Evolutionary conservation across 2,888 invertebrate genomes (phyloP), one percentile per base, ranked within the genome.

Genomic region (Phyto melanocephala): DNA sequence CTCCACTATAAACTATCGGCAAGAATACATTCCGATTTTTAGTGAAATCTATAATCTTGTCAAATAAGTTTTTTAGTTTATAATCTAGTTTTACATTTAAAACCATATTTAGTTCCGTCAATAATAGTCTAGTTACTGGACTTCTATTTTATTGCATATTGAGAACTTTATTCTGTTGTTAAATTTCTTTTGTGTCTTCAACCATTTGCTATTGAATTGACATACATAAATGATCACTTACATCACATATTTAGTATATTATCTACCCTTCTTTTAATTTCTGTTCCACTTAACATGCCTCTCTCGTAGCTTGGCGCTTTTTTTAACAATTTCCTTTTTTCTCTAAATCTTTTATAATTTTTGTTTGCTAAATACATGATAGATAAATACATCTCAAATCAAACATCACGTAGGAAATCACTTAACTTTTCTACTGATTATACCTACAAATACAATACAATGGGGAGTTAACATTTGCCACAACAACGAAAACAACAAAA

Each of bases 371-470:
- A 52, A 63, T 50, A 56, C 37, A 56, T 65, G 45, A 68, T 52
- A 68, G 60, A 77, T 68, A 70, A 70, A 62, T 45, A 45, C 17
- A 74, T 40, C 22, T 65, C 15, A 70, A 76, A 75, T 70, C 82
- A 84, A 86, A 87, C 80, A 86, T 85, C 87, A 87, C 87, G 87
- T 87, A 86, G 85, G 83, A 87, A 87, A 87, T 87, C 86, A 87
- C 86, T 87, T 87, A 86, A 86, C 85, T 70, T 81, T 77, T 79
- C 42, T 76, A 28, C 76, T 80, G 83, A 81, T 82, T 71, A 75
- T 71, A 24, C 77, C 62, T 17, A 62, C 77, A 70, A 77, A 70
- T 70, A 78, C 50, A 28, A 33, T 24, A 52, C 71, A 65, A 72
- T 72, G 81, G 80, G 82, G 82, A 82, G 82, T 79, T 79, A 67